Evolutionary conservation across 2,888 invertebrate species (phyloP).

Genomic region (Thymelicus sylvestris): DNA sequence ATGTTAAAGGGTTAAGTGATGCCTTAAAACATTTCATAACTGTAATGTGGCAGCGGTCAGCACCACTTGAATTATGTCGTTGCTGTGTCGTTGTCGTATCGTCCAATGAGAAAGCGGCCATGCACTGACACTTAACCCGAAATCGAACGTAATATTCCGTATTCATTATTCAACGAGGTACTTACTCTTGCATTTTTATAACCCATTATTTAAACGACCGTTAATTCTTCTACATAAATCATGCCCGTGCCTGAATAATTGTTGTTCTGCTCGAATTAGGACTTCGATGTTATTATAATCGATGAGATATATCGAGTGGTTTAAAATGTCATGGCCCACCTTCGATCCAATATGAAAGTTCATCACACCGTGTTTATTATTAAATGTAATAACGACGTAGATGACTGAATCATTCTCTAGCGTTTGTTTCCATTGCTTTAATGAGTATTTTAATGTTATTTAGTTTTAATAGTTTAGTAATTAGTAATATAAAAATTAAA

Average conservation of each 20-base stretch:
- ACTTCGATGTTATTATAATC: conserved; percentile 66
- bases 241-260: conserved; percentile 40
- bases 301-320: conserved; percentile 63
- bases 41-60: no score
- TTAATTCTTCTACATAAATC: conserved; percentile 43
- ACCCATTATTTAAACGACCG: conserved; percentile 35
- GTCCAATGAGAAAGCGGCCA: no score
- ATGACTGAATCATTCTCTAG: conserved; percentile 77
- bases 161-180: conserved; percentile 46
- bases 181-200: conserved; percentile 41
- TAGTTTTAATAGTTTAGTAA: background rate
- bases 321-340: conserved; percentile 74
- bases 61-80: no score
- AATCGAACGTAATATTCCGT: conserved; percentile 47
- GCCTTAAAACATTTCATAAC: no score
- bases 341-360: conserved; percentile 71
- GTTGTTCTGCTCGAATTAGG: conserved; percentile 49
- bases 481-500: no score
- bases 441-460: background rate
- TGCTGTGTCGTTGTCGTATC: no score
- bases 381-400: conserved; percentile 72
- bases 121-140: conserved; percentile 45
- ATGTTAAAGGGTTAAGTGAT: no score
- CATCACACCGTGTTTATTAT: conserved; percentile 79
- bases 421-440: conserved; percentile 61